Evolutionary conservation across 2,797 vertebrate species (phyloP), one percentile per base, ranked within the genome.

Genomic region (Mareca strepera): DNA sequence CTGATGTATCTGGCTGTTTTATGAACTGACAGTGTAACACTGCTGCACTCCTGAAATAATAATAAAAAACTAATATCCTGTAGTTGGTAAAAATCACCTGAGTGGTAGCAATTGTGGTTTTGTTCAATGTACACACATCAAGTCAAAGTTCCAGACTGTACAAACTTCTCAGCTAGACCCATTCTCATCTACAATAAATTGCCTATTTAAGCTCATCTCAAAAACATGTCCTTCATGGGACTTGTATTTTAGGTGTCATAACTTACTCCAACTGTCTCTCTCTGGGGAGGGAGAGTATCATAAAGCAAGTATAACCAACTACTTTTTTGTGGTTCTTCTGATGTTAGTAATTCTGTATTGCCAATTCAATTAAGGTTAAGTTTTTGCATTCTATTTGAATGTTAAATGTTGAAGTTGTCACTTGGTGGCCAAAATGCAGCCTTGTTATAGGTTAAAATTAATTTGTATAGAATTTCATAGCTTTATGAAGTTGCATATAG

Each of bases 1-100:
- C 98, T 98, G 98, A 98, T 94, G 96, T 97, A 96, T 98, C 92
- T 11, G 18, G 7, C 31, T 74, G 4, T 7, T 28, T 9, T 31
- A 18, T 60, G 52, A 53, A 26, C 35, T 50, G 37, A 50, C 14
- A 48, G 46, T 44, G 3, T 46, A 70, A 33, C 6, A 4, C 53
- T 41, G n/a, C 16, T 35, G 23, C 60, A 39, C 28, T 48, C 14
- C 3, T 5, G 15, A 78, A 41, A 31, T 22, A 2, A 48, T 39
- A 52, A 55, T 13, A 2, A 22, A 41, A 59, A 46, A 15, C 4
- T 4, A 13, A 0, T 33, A 7, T 52, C 25, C 44, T 66, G 6
- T 60, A 29, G 13, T 33, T 76, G 17, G 74, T 8, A 15, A 22
- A 37, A 70, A 22, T 10, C 44, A 35, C 15, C 52, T 4, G 26